A percentile compares a stretch with the other conserved stretches of the same genome.
phyloP scores from a whole-genome alignment of 2,888 invertebrate species.

The Diplazon laetatorius region DNA sequence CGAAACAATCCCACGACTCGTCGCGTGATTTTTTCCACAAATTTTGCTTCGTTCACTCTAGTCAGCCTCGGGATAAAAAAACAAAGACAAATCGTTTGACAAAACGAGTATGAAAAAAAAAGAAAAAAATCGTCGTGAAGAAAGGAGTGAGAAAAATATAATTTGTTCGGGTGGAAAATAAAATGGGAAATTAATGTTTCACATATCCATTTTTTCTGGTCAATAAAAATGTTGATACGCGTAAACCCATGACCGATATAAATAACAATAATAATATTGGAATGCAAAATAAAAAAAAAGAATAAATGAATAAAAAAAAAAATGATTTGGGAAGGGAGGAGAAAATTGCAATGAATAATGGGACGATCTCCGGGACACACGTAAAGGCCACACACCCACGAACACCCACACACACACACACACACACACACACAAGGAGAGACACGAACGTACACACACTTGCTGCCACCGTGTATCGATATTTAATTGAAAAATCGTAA shows the following conservation, averaged over 20 bases:
- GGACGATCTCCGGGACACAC: conserved; percentile 54
- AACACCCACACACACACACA: no score
- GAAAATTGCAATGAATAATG: background rate
- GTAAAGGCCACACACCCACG: conserved; percentile 18
- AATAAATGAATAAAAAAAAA: conserved; percentile 37
- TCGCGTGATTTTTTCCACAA: no score
- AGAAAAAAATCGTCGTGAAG: background rate
- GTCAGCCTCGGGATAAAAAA: no score
- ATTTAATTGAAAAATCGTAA: conserved; percentile 79
- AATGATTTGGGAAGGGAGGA: no score
- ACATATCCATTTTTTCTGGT: conserved; percentile 64
- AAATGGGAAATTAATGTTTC: conserved; percentile 61
- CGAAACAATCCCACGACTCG: no score
- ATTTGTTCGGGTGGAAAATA: conserved; percentile 56
- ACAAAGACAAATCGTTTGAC: no score
- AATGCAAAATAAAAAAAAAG: conserved; percentile 12
- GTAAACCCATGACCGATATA: conserved; percentile 29
- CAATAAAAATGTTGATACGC: conserved; percentile 41
- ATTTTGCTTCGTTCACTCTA: no score
- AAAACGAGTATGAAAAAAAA: no score
- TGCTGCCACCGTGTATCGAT: conserved; percentile 74
- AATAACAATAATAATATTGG: background rate
- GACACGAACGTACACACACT: conserved; percentile 33
- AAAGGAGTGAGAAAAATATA: conserved; percentile 34
- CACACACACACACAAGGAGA: no score